A percentile compares a stretch with the other conserved stretches of the same genome.
Evolutionary conservation across 1,140 invertebrate species (phyloP).

Genomic region (Pemphigus obesinymphae): DNA sequence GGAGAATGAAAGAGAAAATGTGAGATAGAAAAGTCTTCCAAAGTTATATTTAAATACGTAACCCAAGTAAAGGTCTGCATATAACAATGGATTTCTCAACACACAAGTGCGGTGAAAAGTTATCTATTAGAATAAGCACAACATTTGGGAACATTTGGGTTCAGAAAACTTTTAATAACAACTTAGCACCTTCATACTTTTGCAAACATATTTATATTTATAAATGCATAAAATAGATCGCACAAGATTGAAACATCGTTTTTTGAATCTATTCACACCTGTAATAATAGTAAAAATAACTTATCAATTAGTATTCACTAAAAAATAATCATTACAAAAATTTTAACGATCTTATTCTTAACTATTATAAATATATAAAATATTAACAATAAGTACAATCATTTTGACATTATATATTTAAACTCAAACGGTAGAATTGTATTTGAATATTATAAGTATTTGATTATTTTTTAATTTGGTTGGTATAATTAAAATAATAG

Average conservation of each 20-base stretch:
- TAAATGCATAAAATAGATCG: neutral
- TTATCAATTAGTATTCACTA: no score
- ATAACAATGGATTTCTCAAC: slow-evolving; percentile 28
- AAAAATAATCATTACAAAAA: no score
- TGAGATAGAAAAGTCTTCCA: slow-evolving; percentile 25
- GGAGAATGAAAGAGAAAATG: neutral
- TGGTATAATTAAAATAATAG: no score
- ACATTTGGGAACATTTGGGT: slow-evolving; percentile 13
- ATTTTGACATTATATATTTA: no score
- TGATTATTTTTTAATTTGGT: no score
- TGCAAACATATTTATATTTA: neutral
- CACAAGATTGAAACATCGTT: neutral
- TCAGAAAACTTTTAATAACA: slow-evolving; percentile 21
- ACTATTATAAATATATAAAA: no score
- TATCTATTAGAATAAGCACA: slow-evolving; percentile 31
- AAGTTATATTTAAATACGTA: slow-evolving; percentile 35
- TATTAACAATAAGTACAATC: no score
- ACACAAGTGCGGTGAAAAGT: neutral
- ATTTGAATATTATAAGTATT: no score
- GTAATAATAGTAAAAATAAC: no score
- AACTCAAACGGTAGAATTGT: no score
- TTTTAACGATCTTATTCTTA: no score
- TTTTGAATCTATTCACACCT: neutral
- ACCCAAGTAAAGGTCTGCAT: neutral
- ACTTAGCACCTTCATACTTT: neutral